Evolutionary conservation across 2,797 vertebrate species (phyloP).

Genomic region (Bryconaethiops microstoma): DNA sequence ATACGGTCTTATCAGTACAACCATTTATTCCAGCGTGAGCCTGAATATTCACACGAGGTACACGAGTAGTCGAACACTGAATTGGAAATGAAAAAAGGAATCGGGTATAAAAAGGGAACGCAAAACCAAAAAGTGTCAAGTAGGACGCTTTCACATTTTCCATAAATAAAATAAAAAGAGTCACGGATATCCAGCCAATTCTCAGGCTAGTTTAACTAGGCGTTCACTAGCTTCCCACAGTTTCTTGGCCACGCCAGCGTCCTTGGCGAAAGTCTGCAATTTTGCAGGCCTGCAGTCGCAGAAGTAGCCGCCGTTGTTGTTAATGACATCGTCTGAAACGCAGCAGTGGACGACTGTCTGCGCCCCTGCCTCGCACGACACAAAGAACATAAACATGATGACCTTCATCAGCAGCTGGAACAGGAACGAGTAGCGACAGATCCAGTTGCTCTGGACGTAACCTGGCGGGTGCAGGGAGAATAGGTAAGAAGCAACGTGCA

Average conservation of each 20-base stretch:
- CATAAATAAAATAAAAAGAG: neutral
- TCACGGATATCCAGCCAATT: neutral
- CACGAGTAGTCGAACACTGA: neutral
- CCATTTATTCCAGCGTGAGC: no score
- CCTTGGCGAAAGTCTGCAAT: constrained; percentile 77
- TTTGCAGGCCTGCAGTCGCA: constrained; percentile 71
- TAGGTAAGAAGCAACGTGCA: neutral
- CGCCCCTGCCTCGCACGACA: constrained; percentile 76
- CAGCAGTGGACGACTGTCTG: constrained; percentile 82
- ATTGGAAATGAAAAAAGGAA: neutral
- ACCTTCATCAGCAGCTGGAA: constrained; percentile 80
- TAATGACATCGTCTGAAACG: constrained; percentile 74
- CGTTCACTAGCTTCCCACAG: constrained; percentile 85
- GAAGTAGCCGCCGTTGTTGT: constrained; percentile 78
- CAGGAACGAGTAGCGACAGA: constrained; percentile 77
- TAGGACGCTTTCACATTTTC: neutral
- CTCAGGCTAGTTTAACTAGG: constrained; percentile 76
- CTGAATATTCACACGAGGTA: neutral
- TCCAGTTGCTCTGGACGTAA: constrained; percentile 81
- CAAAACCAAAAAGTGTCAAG: neutral
- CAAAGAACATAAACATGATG: constrained; percentile 82
- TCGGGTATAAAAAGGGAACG: no score
- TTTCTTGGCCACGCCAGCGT: constrained; percentile 80
- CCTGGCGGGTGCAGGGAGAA: constrained; percentile 63
- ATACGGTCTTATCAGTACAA: no score